A percentile compares a stretch with the other conserved stretches of the same genome.
These are phyloP conservation scores for Drosophila fulvimacula DNA, from an alignment of 2,888 invertebrate genomes.

Conservation along the genomic window DNA sequence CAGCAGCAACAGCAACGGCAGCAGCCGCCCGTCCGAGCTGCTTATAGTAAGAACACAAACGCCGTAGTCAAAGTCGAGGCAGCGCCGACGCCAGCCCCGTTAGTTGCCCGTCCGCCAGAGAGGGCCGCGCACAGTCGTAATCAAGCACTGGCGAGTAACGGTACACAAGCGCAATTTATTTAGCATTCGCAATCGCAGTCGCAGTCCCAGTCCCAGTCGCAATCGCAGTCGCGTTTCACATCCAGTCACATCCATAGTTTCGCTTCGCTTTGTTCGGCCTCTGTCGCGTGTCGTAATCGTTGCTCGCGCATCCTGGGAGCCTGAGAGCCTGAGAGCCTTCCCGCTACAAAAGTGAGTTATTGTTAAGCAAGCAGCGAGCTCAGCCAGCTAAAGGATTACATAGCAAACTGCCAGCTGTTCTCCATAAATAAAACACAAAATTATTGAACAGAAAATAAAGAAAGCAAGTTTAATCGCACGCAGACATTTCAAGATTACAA, in stretches of 20 bases:
- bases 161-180: conserved; percentile 54
- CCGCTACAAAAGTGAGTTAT: conserved; percentile 41
- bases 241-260: conserved; percentile 11
- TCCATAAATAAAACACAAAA: neutral
- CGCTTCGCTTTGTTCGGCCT: neutral
- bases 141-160: conserved; percentile 68
- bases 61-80: conserved; percentile 41
- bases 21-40: conserved; percentile 26
- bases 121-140: conserved; percentile 66
- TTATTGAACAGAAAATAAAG: neutral
- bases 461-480: conserved; percentile 56
- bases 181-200: conserved; percentile 13
- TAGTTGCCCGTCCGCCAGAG: conserved; percentile 43
- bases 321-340: conserved; percentile 8
- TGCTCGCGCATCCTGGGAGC: conserved; percentile 4
- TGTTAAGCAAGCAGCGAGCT: conserved; percentile 11
- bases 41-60: conserved; percentile 48
- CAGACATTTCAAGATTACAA: conserved; percentile 63
- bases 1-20: conserved; percentile 54
- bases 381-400: conserved; percentile 13
- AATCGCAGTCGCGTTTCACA: neutral
- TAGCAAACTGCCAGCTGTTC: conserved; percentile 11
- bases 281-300: conserved; percentile 11
- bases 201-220: neutral
- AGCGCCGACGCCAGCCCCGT: conserved; percentile 26